Conservation (phyloP, 2,888 invertebrate species). For the Dicyrtoma fusca region DNA sequence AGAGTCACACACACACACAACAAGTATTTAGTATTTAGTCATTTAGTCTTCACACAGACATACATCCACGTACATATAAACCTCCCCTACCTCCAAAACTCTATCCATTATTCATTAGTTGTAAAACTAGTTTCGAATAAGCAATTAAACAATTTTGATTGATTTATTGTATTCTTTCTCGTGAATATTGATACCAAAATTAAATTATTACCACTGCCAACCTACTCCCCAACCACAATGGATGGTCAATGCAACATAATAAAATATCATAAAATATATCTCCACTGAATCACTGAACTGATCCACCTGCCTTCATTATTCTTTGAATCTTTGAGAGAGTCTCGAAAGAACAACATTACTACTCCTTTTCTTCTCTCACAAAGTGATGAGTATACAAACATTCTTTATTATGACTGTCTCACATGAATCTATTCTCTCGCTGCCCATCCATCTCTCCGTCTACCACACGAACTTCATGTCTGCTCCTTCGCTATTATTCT, state of each 20-base stretch:
- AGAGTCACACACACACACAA: slow-evolving; percentile 11
- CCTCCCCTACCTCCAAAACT: neutral
- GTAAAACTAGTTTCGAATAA: slow-evolving; percentile 40
- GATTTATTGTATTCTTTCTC: slow-evolving; percentile 35
- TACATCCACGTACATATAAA: slow-evolving; percentile 4
- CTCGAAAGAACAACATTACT: neutral
- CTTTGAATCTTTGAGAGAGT: neutral
- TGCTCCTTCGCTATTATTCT: too few species aligned
- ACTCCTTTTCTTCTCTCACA: neutral
- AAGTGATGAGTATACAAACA: too few species aligned
- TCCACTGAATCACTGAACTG: neutral
- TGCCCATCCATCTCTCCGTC: too few species aligned
- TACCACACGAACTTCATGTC: too few species aligned
- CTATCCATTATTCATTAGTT: slow-evolving; percentile 39
- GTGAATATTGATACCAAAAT: slow-evolving; percentile 41
- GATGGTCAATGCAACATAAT: neutral
- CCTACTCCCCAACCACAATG: slow-evolving; percentile 21
- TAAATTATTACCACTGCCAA: slow-evolving; percentile 40
- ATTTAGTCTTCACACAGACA: neutral
- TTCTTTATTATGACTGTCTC: too few species aligned
- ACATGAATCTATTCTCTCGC: too few species aligned
- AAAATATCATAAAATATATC: neutral
- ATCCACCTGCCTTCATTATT: slow-evolving; percentile 18
- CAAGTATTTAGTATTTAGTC: slow-evolving; percentile 1
- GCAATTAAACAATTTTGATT: slow-evolving; percentile 38